Evolutionary conservation across 2,888 invertebrate genomes (phyloP).

Genomic region (Anthophora plumipes): DNA sequence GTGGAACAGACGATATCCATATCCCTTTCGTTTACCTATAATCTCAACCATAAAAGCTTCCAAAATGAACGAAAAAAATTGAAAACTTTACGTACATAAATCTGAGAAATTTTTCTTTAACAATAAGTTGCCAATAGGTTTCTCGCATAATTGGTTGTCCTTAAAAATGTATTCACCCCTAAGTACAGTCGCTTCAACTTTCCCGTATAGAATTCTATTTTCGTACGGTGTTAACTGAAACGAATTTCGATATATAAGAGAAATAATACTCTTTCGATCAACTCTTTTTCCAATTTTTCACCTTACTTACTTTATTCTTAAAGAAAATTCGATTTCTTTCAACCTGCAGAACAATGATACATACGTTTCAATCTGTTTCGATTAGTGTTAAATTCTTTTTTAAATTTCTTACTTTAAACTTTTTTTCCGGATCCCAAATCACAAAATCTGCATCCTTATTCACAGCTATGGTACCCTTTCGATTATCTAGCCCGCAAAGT

Average conservation of each 20-base stretch:
- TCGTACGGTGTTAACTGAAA: not conserved
- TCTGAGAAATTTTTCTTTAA: slow-evolving; percentile 71
- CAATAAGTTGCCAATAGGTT: slow-evolving; percentile 85
- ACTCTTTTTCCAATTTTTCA: too few species aligned
- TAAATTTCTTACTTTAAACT: not conserved
- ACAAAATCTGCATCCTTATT: too few species aligned
- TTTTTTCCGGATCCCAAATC: not conserved
- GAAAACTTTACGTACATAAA: not conserved
- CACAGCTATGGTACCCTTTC: too few species aligned
- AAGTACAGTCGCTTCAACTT: slow-evolving; percentile 76
- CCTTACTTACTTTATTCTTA: slow-evolving; percentile 87
- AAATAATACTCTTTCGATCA: too few species aligned
- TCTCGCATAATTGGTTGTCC: slow-evolving; percentile 83
- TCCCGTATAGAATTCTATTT: not conserved
- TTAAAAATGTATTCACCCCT: slow-evolving; percentile 88
- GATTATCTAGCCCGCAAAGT: too few species aligned
- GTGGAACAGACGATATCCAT: not conserved
- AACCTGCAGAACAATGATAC: slow-evolving; percentile 71
- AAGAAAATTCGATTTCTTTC: slow-evolving; percentile 87
- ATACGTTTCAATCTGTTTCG: too few species aligned
- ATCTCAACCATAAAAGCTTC: not conserved
- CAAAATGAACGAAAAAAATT: not conserved
- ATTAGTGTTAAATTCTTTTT: not conserved
- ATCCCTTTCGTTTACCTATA: not conserved
- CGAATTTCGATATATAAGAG: too few species aligned